phyloP scores from a whole-genome alignment of 2,888 invertebrate genomes.

The Molorchus minor region DNA sequence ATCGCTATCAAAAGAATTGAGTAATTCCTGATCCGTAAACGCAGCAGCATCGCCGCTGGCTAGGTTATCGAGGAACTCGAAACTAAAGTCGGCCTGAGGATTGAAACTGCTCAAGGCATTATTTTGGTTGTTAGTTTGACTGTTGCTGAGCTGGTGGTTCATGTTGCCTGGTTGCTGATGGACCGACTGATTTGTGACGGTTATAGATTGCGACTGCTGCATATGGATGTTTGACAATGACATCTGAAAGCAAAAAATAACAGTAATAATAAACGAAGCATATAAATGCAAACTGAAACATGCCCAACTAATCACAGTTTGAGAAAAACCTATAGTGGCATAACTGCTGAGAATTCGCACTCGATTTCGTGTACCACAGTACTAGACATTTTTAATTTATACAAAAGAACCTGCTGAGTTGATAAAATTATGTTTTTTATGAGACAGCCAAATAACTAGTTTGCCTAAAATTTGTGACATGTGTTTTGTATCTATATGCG shows the following conservation, averaged over 20 bases:
- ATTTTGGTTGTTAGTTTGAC: conserved; percentile 33
- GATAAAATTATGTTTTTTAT: too few species aligned
- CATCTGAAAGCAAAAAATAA: conserved; percentile 61
- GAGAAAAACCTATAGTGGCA: too few species aligned
- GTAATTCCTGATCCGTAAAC: conserved; percentile 82
- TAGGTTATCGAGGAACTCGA: conserved; percentile 87
- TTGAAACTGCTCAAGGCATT: conserved; percentile 64
- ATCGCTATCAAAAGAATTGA: conserved; percentile 84
- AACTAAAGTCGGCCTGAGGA: conserved; percentile 74
- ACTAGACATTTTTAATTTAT: too few species aligned
- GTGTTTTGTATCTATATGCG: neutral
- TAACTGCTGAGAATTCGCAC: too few species aligned
- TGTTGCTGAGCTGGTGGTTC: conserved; percentile 31
- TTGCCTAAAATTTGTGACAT: too few species aligned
- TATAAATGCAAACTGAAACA: too few species aligned
- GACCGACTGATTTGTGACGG: conserved; percentile 61
- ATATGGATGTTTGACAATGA: conserved; percentile 73
- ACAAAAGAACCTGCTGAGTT: too few species aligned
- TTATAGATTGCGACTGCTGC: conserved; percentile 74
- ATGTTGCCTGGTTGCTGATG: conserved; percentile 47
- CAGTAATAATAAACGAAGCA: too few species aligned
- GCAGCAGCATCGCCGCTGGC: conserved; percentile 78
- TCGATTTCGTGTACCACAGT: too few species aligned
- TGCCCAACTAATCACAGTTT: too few species aligned
- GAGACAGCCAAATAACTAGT: too few species aligned